Evolutionary conservation across 2,888 invertebrate species (phyloP).

Genomic region (Buathra laborator): DNA sequence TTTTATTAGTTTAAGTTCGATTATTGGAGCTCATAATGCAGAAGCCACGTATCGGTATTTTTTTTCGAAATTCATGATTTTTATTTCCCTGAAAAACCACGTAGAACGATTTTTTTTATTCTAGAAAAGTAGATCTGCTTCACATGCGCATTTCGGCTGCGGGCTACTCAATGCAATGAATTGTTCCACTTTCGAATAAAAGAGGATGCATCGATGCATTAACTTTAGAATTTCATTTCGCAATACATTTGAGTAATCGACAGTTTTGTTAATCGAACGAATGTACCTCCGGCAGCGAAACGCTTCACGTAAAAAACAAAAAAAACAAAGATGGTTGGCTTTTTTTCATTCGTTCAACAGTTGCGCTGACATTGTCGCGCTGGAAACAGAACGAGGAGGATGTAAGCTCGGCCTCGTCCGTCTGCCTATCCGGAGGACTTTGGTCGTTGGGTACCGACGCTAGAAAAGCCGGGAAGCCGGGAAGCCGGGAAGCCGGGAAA

Average conservation of each 20-base stretch:
- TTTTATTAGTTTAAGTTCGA: too few species aligned
- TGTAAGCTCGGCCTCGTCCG: conserved; percentile 21
- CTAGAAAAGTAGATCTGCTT: too few species aligned
- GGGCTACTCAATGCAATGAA: not conserved
- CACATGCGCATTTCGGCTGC: too few species aligned
- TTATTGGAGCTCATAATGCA: too few species aligned
- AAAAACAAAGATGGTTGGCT: not conserved
- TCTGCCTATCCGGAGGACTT: conserved; percentile 2
- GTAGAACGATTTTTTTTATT: too few species aligned
- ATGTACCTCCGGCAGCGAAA: not conserved
- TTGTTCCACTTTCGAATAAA: not conserved
- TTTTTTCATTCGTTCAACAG: conserved; percentile 50
- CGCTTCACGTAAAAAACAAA: not conserved
- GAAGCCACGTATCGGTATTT: too few species aligned
- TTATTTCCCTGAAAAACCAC: too few species aligned
- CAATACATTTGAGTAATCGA: not conserved
- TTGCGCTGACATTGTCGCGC: conserved; percentile 62
- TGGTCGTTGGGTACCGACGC: conserved; percentile 1
- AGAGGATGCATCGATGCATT: not conserved
- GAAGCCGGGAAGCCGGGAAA: conserved; percentile 51
- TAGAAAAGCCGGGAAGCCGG: conserved; percentile 45
- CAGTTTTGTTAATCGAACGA: not conserved
- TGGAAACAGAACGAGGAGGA: conserved; percentile 37
- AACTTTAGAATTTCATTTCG: not conserved
- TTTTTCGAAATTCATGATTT: too few species aligned